Evolutionary conservation across 2,797 vertebrate species (phyloP).

Genomic region (Eulemur mongoz): DNA sequence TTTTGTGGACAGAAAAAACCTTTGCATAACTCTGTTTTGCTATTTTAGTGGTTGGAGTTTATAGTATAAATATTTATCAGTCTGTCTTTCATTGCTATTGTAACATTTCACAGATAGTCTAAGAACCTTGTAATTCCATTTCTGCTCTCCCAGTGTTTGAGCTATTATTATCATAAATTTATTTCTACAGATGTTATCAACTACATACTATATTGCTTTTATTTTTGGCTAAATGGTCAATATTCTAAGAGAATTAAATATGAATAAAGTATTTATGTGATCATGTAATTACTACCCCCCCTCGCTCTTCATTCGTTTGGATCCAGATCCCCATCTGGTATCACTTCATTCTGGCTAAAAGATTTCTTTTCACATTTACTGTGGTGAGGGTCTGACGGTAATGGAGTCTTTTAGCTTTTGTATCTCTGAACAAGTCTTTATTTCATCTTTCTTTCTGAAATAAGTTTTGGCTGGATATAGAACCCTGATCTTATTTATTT

Average conservation of each 20-base stretch:
- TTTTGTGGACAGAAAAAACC: background rate
- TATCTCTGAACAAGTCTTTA: background rate
- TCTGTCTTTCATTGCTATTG: background rate
- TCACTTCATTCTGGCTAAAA: background rate
- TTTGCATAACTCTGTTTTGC: background rate
- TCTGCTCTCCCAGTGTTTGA: background rate
- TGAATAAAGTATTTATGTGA: background rate
- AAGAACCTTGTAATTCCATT: background rate
- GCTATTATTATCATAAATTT: background rate
- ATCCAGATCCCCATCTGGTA: background rate
- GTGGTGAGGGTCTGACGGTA: background rate
- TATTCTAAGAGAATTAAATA: background rate
- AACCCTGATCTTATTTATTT: background rate
- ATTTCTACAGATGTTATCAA: background rate
- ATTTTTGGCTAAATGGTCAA: background rate
- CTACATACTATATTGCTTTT: background rate
- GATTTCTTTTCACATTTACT: background rate
- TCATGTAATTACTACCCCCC: background rate
- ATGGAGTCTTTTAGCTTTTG: background rate
- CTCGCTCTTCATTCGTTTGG: background rate
- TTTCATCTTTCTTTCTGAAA: constrained; percentile 35
- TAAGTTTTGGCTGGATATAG: background rate
- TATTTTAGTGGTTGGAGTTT: background rate
- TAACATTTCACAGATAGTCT: background rate
- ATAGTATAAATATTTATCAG: background rate